These are phyloP conservation scores for Macaria notata DNA, from an alignment of 2,888 invertebrate species.

Conservation along the genomic window DNA sequence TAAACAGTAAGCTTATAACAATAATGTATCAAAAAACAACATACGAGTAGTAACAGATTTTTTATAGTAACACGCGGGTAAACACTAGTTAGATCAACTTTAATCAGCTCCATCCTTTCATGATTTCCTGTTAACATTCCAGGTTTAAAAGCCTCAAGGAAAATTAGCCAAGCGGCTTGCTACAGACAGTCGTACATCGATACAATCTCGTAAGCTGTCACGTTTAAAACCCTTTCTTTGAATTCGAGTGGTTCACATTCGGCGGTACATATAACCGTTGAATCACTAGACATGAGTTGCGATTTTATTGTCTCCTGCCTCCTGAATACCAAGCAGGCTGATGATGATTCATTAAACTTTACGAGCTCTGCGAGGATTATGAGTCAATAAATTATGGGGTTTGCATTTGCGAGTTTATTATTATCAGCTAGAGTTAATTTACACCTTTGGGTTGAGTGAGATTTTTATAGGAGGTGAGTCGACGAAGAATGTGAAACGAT, in stretches of 20 bases:
- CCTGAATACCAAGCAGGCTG: constrained; percentile 65
- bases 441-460: constrained; percentile 14
- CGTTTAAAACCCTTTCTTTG: constrained; percentile 49
- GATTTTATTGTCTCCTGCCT: constrained; percentile 59
- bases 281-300: constrained; percentile 72
- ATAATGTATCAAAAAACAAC: no score
- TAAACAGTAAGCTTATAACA: no score
- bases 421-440: constrained; percentile 26
- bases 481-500: neutral
- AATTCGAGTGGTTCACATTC: constrained; percentile 48
- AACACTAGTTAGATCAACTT: no score
- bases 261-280: constrained; percentile 46
- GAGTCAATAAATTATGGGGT: constrained; percentile 31
- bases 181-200: constrained; percentile 48
- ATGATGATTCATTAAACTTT: constrained; percentile 48
- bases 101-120: no score
- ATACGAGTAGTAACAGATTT: no score
- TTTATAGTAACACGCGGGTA: no score
- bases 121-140: neutral
- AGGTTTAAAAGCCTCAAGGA: constrained; percentile 14
- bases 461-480: constrained; percentile 8
- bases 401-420: constrained; percentile 18
- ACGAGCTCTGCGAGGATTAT: constrained; percentile 23
- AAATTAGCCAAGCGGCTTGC: constrained; percentile 35
- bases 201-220: constrained; percentile 52